These are phyloP conservation scores for Drosophila neutralis DNA, from an alignment of 2,888 invertebrate species.

Conservation along the genomic window DNA sequence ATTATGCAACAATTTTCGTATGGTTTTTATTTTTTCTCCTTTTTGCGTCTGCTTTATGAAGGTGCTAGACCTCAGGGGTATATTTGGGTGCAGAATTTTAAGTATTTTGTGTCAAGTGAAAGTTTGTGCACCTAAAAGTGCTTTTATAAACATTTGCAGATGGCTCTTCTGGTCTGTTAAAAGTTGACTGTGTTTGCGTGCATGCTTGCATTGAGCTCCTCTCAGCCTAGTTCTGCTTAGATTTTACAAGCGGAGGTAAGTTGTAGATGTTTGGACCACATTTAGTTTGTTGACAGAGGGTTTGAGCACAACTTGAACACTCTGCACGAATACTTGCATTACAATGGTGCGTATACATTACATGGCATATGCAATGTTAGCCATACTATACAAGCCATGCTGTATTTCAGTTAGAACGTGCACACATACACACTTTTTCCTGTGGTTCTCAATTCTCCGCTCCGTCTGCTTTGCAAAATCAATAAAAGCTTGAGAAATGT, in stretches of 20 bases:
- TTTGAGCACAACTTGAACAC: slow-evolving; percentile 14
- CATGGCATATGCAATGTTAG: slow-evolving; percentile 48
- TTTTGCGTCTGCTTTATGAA: slow-evolving; percentile 3
- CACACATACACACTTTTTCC: slow-evolving; percentile 5
- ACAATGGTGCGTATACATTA: slow-evolving; percentile 38
- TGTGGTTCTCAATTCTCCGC: slow-evolving; percentile 1
- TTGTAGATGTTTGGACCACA: slow-evolving; percentile 24
- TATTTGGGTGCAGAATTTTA: slow-evolving; percentile 10
- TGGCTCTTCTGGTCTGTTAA: slow-evolving; percentile 37
- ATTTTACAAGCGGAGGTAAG: slow-evolving; percentile 3
- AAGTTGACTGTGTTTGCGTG: slow-evolving; percentile 41
- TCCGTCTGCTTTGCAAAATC: slow-evolving; percentile 64
- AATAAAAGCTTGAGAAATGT: slow-evolving; percentile 52
- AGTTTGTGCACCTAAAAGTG: slow-evolving; percentile 56
- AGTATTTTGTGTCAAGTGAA: slow-evolving; percentile 56
- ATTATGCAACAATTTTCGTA: slow-evolving; percentile 58
- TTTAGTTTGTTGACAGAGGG: slow-evolving; percentile 27
- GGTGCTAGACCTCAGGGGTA: slow-evolving; percentile 8
- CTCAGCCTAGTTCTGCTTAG: slow-evolving; percentile 5
- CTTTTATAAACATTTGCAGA: slow-evolving; percentile 59
- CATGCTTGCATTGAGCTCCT: slow-evolving; percentile 27
- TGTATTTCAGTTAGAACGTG: slow-evolving; percentile 57
- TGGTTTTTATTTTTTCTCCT: slow-evolving; percentile 17
- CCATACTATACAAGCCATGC: slow-evolving; percentile 17
- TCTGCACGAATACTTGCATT: neutral